Conservation (phyloP, 2,888 invertebrate genomes). For the Chrysolina haemoptera region DNA sequence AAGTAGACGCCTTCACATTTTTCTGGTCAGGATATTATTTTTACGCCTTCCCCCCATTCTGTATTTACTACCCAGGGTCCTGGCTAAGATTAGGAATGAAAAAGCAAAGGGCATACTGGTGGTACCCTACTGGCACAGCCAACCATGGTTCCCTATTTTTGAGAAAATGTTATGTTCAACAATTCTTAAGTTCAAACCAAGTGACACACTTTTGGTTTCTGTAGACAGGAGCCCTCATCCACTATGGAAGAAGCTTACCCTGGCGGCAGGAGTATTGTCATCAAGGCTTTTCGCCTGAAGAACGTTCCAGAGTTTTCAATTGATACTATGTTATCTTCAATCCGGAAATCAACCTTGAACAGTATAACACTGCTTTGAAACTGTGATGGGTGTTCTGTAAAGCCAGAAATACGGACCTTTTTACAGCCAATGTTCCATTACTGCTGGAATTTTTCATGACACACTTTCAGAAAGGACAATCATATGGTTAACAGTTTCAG, state of each 20-base stretch:
- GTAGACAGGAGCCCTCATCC: too few relatives aligned
- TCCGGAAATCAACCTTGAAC: slow-evolving; percentile 44
- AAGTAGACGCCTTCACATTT: too few relatives aligned
- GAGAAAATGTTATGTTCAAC: too few relatives aligned
- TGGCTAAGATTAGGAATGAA: neutral
- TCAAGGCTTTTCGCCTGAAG: slow-evolving; percentile 39
- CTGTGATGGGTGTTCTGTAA: too few relatives aligned
- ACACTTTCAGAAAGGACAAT: neutral
- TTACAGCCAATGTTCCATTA: too few relatives aligned
- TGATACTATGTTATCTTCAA: slow-evolving; percentile 45
- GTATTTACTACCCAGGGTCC: too few relatives aligned
- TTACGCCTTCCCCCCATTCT: too few relatives aligned
- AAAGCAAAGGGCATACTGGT: slow-evolving; percentile 30
- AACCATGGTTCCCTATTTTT: slow-evolving; percentile 30
- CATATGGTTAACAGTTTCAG: slow-evolving; percentile 4
- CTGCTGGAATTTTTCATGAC: neutral
- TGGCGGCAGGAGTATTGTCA: slow-evolving; percentile 53
- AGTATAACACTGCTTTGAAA: too few relatives aligned
- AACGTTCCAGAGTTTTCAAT: slow-evolving; percentile 39
- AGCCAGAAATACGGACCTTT: too few relatives aligned
- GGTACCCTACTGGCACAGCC: slow-evolving; percentile 25
- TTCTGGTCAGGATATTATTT: too few relatives aligned
- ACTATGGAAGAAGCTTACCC: slow-evolving; percentile 15
- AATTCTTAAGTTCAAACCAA: too few relatives aligned
- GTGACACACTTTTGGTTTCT: too few relatives aligned